phyloP scores from a whole-genome alignment of 2,888 invertebrate species.

The Neelides folsomi region DNA sequence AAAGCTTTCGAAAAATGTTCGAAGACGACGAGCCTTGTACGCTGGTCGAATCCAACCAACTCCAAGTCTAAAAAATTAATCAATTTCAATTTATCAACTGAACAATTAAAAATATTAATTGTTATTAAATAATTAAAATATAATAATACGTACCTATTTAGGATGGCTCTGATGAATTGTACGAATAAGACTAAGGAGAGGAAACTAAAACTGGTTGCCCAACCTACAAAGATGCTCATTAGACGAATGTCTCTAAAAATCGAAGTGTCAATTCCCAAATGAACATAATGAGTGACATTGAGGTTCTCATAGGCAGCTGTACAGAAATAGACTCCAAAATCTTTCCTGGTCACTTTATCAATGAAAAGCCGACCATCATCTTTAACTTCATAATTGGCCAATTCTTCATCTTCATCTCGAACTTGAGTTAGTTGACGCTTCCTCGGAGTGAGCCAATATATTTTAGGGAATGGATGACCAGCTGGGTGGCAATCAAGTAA shows the following conservation, averaged over 20 bases:
- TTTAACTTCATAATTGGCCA: background rate
- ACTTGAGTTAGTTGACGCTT: background rate
- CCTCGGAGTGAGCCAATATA: constrained; percentile 63
- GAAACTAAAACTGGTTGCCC: constrained; percentile 63
- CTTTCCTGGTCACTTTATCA: constrained; percentile 47
- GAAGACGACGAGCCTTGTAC: constrained; percentile 60
- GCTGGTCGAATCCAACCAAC: constrained; percentile 21
- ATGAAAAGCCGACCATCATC: constrained; percentile 64
- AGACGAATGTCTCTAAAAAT: constrained; percentile 72
- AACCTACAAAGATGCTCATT: constrained; percentile 67
- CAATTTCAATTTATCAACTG: no score
- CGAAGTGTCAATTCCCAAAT: constrained; percentile 70
- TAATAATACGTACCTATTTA: constrained; percentile 47
- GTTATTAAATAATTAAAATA: background rate
- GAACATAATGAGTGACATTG: constrained; percentile 59
- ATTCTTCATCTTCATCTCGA: background rate
- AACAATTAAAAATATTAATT: no score
- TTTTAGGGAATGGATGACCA: constrained; percentile 62
- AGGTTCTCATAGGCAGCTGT: constrained; percentile 64
- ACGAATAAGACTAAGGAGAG: constrained; percentile 64
- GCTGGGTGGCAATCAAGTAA: constrained; percentile 61
- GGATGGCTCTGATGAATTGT: constrained; percentile 57
- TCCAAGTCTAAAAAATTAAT: constrained; percentile 25
- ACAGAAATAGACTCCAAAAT: constrained; percentile 74
- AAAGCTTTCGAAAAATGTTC: constrained; percentile 76